Evolutionary conservation across 2,113 vertebrate species (phyloP).

Genomic region (Lichenostomus cassidix): DNA sequence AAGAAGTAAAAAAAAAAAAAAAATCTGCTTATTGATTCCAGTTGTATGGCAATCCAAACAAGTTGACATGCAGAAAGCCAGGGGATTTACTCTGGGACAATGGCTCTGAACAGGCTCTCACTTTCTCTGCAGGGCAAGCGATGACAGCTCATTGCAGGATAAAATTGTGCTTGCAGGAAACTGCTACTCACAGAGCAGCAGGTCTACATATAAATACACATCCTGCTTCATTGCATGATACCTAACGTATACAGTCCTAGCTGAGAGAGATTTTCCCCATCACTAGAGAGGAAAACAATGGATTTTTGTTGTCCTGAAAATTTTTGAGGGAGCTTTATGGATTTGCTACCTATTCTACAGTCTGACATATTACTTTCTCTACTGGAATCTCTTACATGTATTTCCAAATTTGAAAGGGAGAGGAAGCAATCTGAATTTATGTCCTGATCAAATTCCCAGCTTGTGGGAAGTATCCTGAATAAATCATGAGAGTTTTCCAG

Average conservation of each 20-base stretch:
- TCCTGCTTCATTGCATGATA: neutral
- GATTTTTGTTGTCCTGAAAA: neutral
- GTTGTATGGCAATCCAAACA: neutral
- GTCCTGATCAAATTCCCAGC: neutral
- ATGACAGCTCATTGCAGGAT: neutral
- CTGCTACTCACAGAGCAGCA: neutral
- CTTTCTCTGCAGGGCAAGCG: neutral
- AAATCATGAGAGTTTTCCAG: constrained; percentile 25
- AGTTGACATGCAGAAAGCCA: neutral
- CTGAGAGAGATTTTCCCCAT: neutral
- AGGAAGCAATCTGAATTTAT: constrained; percentile 16
- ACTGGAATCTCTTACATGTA: neutral
- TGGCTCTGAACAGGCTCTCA: neutral
- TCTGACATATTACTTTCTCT: neutral
- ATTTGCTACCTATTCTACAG: neutral
- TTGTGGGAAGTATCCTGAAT: neutral
- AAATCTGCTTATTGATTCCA: neutral
- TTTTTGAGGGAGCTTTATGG: neutral
- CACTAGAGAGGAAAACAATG: neutral
- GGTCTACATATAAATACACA: neutral
- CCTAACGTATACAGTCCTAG: neutral
- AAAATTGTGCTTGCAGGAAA: neutral
- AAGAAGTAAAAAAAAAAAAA: neutral
- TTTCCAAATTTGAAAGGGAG: neutral
- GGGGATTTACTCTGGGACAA: neutral